These are phyloP conservation scores for Plecturocebus donacophilus DNA, from an alignment of 2,113 vertebrate genomes.

Conservation along the genomic window DNA sequence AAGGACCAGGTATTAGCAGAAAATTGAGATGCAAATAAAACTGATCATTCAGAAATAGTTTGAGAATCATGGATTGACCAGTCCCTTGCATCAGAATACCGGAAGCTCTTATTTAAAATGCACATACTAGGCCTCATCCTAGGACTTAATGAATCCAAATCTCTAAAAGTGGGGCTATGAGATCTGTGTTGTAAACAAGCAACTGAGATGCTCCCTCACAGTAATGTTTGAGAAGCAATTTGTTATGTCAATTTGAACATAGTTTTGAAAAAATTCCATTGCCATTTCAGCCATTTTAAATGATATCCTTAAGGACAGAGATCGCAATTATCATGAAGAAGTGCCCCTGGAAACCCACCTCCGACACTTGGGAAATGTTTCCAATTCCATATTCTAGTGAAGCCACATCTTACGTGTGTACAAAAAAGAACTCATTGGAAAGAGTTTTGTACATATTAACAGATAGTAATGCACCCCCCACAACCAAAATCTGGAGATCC, in stretches of 20 bases:
- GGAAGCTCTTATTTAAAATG: neutral
- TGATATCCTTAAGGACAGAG: neutral
- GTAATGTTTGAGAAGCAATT: neutral
- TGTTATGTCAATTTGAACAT: neutral
- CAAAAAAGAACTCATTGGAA: neutral
- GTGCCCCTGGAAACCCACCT: neutral
- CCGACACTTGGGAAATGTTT: neutral
- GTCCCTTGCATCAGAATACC: neutral
- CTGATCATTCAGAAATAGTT: neutral
- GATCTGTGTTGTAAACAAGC: neutral
- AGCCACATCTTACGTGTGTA: neutral
- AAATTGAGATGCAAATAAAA: neutral
- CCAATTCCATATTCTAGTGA: neutral
- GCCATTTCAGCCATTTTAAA: neutral
- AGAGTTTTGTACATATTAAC: neutral
- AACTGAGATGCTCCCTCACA: neutral
- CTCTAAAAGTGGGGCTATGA: neutral
- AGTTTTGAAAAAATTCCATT: slow-evolving; percentile 7
- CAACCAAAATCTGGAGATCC: neutral
- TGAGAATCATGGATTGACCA: neutral
- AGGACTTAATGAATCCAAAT: neutral
- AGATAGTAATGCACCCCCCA: too few species aligned
- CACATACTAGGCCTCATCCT: neutral
- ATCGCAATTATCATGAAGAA: neutral
- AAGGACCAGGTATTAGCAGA: neutral